Evolutionary conservation across 2,888 invertebrate genomes (phyloP).

Genomic region (Spatulosminthurus flaviceps): DNA sequence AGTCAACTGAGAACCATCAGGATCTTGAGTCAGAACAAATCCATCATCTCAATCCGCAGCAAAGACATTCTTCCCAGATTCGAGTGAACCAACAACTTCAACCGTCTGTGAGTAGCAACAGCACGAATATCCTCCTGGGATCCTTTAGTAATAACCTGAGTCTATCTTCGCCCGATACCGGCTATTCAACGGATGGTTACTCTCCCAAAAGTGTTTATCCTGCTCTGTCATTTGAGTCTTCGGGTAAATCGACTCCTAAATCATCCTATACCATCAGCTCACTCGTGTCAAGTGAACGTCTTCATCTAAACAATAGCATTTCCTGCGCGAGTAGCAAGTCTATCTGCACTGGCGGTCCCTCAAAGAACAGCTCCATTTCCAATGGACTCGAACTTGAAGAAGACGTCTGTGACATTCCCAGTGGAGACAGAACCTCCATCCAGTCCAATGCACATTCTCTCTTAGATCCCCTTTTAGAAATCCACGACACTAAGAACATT

Average conservation of each 20-base stretch:
- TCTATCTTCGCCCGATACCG: constrained; percentile 63
- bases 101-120: constrained; percentile 52
- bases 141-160: constrained; percentile 59
- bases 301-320: constrained; percentile 41
- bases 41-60: constrained; percentile 27
- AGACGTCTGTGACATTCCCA: constrained; percentile 21
- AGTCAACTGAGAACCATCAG: neutral
- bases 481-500: neutral
- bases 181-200: constrained; percentile 63
- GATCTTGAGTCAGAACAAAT: constrained; percentile 21
- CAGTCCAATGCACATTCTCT: neutral
- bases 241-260: constrained; percentile 59
- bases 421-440: neutral
- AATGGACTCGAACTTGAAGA: constrained; percentile 58
- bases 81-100: neutral
- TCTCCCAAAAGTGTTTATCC: constrained; percentile 63
- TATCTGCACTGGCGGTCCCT: constrained; percentile 18
- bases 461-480: neutral
- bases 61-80: constrained; percentile 5
- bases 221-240: constrained; percentile 60
- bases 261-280: constrained; percentile 63
- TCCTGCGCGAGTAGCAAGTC: constrained; percentile 22
- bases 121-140: constrained; percentile 55
- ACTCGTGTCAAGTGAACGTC: constrained; percentile 60
- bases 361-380: constrained; percentile 55